These are phyloP conservation scores for Stigmatopora nigra DNA, from an alignment of 2,113 vertebrate species.

Conservation along the genomic window DNA sequence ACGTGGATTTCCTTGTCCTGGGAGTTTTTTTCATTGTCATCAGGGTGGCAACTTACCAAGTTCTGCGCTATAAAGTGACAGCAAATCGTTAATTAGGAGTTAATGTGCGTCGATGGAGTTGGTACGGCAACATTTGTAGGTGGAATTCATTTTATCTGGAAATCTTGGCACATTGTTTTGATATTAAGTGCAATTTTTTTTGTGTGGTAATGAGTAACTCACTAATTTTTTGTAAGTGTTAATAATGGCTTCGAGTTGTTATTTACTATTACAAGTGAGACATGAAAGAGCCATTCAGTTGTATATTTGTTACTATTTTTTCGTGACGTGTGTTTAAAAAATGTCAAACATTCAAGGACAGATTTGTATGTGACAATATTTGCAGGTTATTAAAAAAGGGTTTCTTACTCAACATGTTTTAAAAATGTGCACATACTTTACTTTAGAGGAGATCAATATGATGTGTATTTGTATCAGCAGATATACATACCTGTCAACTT, in stretches of 20 bases:
- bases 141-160: not conserved
- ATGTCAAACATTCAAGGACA: conserved; percentile 2
- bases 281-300: no score
- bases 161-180: no score
- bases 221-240: no score
- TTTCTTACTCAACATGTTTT: not conserved
- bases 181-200: no score
- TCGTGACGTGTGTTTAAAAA: not conserved
- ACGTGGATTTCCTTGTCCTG: conserved; percentile 91
- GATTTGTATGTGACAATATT: not conserved
- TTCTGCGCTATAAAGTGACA: conserved; percentile 92
- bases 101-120: not conserved
- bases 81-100: conserved; percentile 76
- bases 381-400: not conserved
- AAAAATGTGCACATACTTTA: not conserved
- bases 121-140: not conserved
- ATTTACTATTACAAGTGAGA: no score
- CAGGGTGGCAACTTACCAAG: conserved; percentile 87
- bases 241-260: no score
- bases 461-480: not conserved
- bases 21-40: conserved; percentile 87
- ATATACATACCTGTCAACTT: no score
- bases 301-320: no score
- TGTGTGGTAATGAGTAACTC: no score
- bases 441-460: not conserved